These are phyloP conservation scores for Sebastes nivosus DNA, from an alignment of 2,797 vertebrate genomes.

Conservation along the genomic window DNA sequence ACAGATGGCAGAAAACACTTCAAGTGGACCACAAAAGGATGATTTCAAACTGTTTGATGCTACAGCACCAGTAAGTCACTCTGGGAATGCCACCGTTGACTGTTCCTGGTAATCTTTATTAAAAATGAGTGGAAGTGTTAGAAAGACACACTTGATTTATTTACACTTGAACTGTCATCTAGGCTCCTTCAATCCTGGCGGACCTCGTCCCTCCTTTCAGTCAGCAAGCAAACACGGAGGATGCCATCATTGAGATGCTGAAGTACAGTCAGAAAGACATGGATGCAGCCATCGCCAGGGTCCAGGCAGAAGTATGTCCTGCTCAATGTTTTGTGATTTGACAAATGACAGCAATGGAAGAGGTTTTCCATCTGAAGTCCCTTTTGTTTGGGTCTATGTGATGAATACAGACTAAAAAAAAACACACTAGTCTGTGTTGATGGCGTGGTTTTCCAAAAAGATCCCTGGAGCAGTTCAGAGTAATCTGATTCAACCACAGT, in stretches of 20 bases:
- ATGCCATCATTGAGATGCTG: constrained; percentile 89
- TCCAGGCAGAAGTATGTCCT: constrained; percentile 76
- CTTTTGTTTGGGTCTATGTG: not conserved
- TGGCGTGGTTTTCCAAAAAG: not conserved
- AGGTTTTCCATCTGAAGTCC: not conserved
- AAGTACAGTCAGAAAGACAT: constrained; percentile 94
- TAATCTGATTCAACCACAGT: not conserved
- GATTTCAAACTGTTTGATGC: constrained; percentile 81
- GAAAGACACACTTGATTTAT: not conserved
- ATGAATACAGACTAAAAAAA: not conserved
- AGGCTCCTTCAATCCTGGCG: constrained; percentile 55
- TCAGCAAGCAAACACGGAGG: constrained; percentile 69
- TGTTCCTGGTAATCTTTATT: not conserved
- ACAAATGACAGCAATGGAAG: not conserved
- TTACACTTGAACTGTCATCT: constrained; percentile 44
- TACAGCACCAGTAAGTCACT: constrained; percentile 78
- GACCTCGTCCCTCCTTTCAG: constrained; percentile 57
- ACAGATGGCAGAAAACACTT: constrained; percentile 40
- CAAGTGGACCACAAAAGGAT: constrained; percentile 58
- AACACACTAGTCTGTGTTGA: not conserved
- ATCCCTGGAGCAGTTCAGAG: not conserved
- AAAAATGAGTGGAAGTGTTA: not conserved
- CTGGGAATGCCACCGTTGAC: not conserved
- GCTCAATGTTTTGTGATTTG: not conserved
- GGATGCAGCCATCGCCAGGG: constrained; percentile 84